Percentiles rank a stretch among this genome's conserved stretches.
Evolutionary conservation across 2,797 vertebrate genomes (phyloP).

Genomic region (Anableps anableps): DNA sequence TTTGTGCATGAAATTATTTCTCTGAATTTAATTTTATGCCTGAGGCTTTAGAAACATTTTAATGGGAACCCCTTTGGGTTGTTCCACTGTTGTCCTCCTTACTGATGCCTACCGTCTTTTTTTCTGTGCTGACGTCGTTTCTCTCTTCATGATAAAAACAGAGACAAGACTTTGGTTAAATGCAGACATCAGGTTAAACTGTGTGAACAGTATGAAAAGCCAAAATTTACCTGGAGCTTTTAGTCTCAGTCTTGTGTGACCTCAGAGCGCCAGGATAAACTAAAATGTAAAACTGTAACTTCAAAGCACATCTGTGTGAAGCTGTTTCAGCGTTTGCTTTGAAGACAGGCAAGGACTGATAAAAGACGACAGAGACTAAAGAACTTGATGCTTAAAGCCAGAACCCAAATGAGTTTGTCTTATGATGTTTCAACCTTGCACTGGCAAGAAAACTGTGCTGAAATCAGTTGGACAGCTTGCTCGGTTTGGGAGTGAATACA

Average conservation of each 20-base stretch:
- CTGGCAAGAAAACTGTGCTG: not conserved
- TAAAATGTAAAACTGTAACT: not conserved
- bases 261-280: not conserved
- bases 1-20: too few species aligned
- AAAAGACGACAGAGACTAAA: not conserved
- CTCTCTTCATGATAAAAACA: not conserved
- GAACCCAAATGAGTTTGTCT: not conserved
- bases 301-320: not conserved
- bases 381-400: not conserved
- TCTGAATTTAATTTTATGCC: conserved; percentile 1
- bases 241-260: not conserved
- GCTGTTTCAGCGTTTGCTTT: not conserved
- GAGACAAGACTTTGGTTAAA: not conserved
- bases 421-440: not conserved
- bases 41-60: not conserved
- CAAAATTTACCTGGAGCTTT: not conserved
- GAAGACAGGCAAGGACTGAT: not conserved
- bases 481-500: not conserved
- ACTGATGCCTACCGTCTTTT: not conserved
- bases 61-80: not conserved
- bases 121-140: not conserved
- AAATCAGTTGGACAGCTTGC: not conserved
- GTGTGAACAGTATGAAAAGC: not conserved
- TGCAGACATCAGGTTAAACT: not conserved
- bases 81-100: not conserved